A percentile compares a stretch with the other conserved stretches of the same genome.
These are phyloP conservation scores for Pagetopsis macropterus DNA, from an alignment of 2,797 vertebrate species.

Conservation along the genomic window DNA sequence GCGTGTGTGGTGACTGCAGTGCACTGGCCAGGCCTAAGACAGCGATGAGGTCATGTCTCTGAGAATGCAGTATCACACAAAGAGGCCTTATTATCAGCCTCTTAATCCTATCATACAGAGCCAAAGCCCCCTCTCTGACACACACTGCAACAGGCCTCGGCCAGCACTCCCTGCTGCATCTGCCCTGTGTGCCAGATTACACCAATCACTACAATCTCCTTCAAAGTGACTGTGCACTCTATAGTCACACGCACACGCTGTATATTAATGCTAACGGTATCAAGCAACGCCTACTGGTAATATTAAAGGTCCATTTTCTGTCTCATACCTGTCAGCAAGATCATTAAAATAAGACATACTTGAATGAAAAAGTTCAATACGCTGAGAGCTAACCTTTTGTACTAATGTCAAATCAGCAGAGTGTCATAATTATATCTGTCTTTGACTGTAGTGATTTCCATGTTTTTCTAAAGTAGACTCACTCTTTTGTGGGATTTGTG, in stretches of 20 bases:
- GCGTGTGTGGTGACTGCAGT: constrained; percentile 73
- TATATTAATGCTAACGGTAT: constrained; percentile 1
- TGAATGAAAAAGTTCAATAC: constrained; percentile 24
- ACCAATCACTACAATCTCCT: constrained; percentile 41
- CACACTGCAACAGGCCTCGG: constrained; percentile 60
- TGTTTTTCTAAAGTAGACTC: constrained; percentile 3
- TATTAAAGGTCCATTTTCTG: not conserved
- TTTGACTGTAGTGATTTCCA: not conserved
- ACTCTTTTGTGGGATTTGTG: constrained; percentile 6
- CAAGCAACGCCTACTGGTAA: not conserved
- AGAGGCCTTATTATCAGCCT: constrained; percentile 81
- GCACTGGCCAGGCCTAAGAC: constrained; percentile 79
- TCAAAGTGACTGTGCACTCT: constrained; percentile 34
- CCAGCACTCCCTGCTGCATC: constrained; percentile 38
- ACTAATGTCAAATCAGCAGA: not conserved
- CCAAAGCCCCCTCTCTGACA: constrained; percentile 66
- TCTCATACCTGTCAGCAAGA: constrained; percentile 20
- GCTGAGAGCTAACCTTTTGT: constrained; percentile 19
- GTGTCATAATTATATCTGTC: constrained; percentile 6
- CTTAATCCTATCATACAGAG: constrained; percentile 80
- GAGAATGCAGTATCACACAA: constrained; percentile 81
- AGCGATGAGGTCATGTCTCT: constrained; percentile 87
- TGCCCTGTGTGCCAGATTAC: constrained; percentile 46
- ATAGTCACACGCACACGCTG: not conserved
- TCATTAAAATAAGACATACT: constrained; percentile 18